These are phyloP conservation scores for Asobara japonica DNA, from an alignment of 1,140 invertebrate species.

Conservation along the genomic window DNA sequence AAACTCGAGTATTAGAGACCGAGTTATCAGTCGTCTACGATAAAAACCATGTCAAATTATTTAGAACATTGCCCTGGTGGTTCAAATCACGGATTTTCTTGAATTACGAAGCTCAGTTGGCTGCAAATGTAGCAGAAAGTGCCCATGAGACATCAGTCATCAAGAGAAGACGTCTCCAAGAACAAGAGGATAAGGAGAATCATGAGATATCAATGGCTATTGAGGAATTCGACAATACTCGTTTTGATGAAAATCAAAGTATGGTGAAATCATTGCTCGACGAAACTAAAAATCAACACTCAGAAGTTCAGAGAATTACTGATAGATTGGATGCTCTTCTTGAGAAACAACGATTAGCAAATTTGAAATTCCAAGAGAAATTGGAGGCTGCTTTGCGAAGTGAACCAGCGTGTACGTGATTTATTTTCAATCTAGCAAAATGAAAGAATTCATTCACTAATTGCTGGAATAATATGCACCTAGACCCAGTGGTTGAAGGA, in stretches of 20 bases:
- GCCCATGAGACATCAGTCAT: slow-evolving; percentile 26
- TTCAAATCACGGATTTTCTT: slow-evolving; percentile 55
- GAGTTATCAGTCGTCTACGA: slow-evolving; percentile 58
- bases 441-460: background rate
- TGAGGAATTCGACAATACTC: slow-evolving; percentile 36
- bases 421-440: background rate
- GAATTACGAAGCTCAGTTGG: slow-evolving; percentile 33
- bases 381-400: slow-evolving; percentile 48
- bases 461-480: too few relatives aligned
- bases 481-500: too few relatives aligned
- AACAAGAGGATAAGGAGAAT: slow-evolving; percentile 22
- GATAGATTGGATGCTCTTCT: slow-evolving; percentile 47
- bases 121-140: slow-evolving; percentile 4
- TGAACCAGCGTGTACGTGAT: background rate
- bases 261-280: slow-evolving; percentile 40
- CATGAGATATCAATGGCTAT: slow-evolving; percentile 25
- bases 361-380: slow-evolving; percentile 45
- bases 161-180: slow-evolving; percentile 35
- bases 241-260: slow-evolving; percentile 33
- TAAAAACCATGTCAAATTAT: slow-evolving; percentile 56
- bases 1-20: slow-evolving; percentile 45
- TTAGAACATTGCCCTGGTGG: slow-evolving; percentile 60
- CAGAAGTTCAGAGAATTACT: slow-evolving; percentile 40
- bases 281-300: slow-evolving; percentile 18
- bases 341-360: slow-evolving; percentile 46